Percentiles rank a stretch among this genome's conserved stretches.
Evolutionary conservation across 2,797 vertebrate genomes (phyloP).

Genomic region (Echiichthys vipera): DNA sequence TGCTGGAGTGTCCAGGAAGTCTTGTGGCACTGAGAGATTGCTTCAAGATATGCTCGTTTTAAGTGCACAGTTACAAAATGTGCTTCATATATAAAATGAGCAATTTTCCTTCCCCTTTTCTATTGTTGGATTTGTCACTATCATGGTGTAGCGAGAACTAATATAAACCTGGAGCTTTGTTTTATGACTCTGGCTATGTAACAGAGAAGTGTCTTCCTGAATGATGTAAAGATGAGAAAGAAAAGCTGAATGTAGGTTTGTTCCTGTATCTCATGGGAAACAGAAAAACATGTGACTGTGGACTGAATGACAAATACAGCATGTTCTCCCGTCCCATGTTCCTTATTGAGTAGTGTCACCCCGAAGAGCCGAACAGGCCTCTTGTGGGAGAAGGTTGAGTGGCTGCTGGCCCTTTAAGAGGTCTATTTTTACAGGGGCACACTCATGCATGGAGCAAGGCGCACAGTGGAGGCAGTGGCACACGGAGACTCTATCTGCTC

Average conservation of each 20-base stretch:
- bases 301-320: conserved; percentile 50
- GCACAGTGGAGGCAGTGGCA: conserved; percentile 72
- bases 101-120: conserved; percentile 18
- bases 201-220: conserved; percentile 25
- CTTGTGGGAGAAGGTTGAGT: conserved; percentile 76
- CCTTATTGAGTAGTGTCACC: conserved; percentile 68
- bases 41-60: conserved; percentile 37
- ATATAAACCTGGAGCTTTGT: conserved; percentile 13
- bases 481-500: conserved; percentile 67
- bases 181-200: not conserved
- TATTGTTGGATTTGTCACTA: conserved; percentile 29
- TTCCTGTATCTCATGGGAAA: conserved; percentile 13
- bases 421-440: conserved; percentile 86
- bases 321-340: conserved; percentile 48
- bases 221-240: conserved; percentile 39
- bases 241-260: conserved; percentile 20
- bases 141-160: not conserved
- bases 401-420: conserved; percentile 85
- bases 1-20: conserved; percentile 57
- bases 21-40: conserved; percentile 39
- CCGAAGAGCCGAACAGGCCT: conserved; percentile 70
- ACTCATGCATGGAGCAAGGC: conserved; percentile 82
- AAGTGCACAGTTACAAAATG: conserved; percentile 10
- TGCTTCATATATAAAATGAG: conserved; percentile 1
- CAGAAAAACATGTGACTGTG: conserved; percentile 24